Evolutionary conservation across 2,797 vertebrate genomes (phyloP).

Genomic region (Paratrypauchen microcephalus): DNA sequence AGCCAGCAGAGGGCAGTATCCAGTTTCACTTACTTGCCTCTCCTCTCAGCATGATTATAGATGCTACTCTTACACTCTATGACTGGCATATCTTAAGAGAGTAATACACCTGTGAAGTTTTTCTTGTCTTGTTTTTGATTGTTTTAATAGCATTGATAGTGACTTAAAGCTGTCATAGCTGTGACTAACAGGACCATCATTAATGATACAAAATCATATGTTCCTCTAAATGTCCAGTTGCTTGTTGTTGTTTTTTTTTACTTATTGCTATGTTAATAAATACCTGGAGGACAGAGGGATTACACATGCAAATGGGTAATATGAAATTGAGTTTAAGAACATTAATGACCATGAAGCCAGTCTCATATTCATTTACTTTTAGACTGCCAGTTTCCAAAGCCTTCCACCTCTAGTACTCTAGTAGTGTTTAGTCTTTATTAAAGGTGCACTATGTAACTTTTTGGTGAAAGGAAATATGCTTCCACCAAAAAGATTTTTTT

Average conservation of each 20-base stretch:
- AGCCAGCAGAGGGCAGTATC: slow-evolving; percentile 57
- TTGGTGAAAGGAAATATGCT: no score
- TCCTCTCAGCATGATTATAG: slow-evolving; percentile 18
- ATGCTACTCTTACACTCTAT: slow-evolving; percentile 28
- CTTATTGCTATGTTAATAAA: no score
- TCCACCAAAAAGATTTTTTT: no score
- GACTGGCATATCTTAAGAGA: slow-evolving; percentile 47
- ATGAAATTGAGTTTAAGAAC: not conserved
- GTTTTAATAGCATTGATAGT: not conserved
- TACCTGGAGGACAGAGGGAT: no score
- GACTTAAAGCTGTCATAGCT: not conserved
- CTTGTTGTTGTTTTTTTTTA: no score
- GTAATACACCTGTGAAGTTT: not conserved
- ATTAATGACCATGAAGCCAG: not conserved
- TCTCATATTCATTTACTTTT: not conserved
- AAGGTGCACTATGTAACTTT: no score
- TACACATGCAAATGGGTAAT: not conserved
- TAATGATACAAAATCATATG: not conserved
- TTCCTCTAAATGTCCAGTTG: not conserved
- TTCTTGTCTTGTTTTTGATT: not conserved
- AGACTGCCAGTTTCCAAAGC: not conserved
- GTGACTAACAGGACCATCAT: not conserved
- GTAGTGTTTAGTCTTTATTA: not conserved
- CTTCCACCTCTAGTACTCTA: not conserved
- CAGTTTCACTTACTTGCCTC: slow-evolving; percentile 17